Evolutionary conservation across 2,888 invertebrate species (phyloP), one percentile per base, ranked within the genome.

Genomic region (Tetranychus truncatus): DNA sequence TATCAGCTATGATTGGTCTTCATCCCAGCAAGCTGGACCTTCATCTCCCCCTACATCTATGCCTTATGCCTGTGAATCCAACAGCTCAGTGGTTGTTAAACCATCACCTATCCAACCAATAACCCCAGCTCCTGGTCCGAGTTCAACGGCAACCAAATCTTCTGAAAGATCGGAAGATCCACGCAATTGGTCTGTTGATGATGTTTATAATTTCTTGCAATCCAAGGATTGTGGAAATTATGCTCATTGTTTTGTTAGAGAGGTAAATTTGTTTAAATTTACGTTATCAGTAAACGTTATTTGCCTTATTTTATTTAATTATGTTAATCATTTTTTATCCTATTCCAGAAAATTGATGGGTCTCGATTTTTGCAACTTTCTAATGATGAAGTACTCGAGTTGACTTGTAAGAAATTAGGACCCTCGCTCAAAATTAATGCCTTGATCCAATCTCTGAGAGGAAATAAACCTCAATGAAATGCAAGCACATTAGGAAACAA

Each of bases 351-450:
- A 69, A 88, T 95, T 78, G 90, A 90, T 79, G 95, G 95, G 1
- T 87, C 89, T 77, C 87, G 87, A 81, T 85, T 95, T 81, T 84
- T 95, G 77, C 87, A 88, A 78, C 84, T 95, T 76, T 89, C 89
- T 74, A 92, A 94, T 84, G 93, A 94, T 82, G 90, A 94, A 84
- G 91, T 95, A 78, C 88, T 94, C 80, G 90, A 89, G 80, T 85
- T 93, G 78, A 88, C 93, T 44, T 90, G 91, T 79, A 93, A 91
- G 87, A 95, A 94, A 86, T 93, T 95, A 76, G 95, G 95, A 1
- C 95, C 95, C 8, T 92, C 94, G 21, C 83, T 95, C 77, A 95
- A 95, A 85, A 93, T 95, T 80, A 91, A 88, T 81, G 92, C 95
- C 85, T 87, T 95, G 79, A 91, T 95, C 81, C 91, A 92, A 81